Conservation (phyloP, 2,113 vertebrate genomes). For the Psammodynastes pulverulentus region DNA sequence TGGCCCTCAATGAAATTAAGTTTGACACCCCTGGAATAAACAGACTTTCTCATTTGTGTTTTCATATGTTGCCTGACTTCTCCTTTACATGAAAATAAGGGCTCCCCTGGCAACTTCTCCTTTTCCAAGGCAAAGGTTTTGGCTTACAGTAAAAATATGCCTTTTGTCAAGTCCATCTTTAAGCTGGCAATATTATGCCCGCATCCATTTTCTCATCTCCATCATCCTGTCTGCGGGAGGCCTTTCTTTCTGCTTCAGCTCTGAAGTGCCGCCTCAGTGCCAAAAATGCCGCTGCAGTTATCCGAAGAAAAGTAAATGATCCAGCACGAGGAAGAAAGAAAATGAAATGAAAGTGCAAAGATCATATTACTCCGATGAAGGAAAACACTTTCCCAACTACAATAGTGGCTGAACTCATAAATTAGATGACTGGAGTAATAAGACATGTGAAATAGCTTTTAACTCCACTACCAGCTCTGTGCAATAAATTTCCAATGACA, state of each 20-base stretch:
- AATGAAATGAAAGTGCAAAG: conserved; percentile 61
- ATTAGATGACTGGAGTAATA: conserved; percentile 80
- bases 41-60: conserved; percentile 30
- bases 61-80: conserved; percentile 57
- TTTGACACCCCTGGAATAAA: background rate
- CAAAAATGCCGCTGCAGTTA: conserved; percentile 33
- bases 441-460: conserved; percentile 80
- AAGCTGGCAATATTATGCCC: conserved; percentile 47
- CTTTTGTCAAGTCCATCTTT: conserved; percentile 71
- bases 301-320: conserved; percentile 33
- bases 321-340: background rate
- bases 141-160: conserved; percentile 64
- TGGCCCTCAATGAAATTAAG: no score
- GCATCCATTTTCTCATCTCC: conserved; percentile 51
- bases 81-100: conserved; percentile 44
- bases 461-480: conserved; percentile 72
- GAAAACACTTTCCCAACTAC: conserved; percentile 69
- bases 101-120: conserved; percentile 59
- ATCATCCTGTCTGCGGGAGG: conserved; percentile 47
- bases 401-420: conserved; percentile 72
- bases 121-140: conserved; percentile 68
- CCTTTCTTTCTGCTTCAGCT: conserved; percentile 43
- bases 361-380: conserved; percentile 68
- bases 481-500: conserved; percentile 82
- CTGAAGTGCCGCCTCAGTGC: conserved; percentile 33